These are phyloP conservation scores for Carassius carassius DNA, from an alignment of 2,113 vertebrate genomes.

Conservation along the genomic window DNA sequence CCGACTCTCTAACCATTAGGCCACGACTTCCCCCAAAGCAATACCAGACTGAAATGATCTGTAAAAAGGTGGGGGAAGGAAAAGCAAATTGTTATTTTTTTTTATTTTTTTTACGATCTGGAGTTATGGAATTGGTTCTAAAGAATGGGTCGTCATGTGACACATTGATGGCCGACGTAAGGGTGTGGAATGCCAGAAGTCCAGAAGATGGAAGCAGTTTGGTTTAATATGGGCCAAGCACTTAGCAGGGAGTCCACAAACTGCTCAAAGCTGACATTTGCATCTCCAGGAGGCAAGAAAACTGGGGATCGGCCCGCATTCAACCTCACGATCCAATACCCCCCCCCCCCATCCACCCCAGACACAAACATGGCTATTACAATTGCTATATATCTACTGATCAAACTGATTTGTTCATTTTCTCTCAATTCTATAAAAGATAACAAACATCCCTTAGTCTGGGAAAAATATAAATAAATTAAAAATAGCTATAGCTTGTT, in stretches of 20 bases:
- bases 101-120: neutral
- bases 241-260: slow-evolving; percentile 82
- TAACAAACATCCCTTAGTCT: slow-evolving; percentile 59
- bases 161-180: slow-evolving; percentile 74
- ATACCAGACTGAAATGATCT: neutral
- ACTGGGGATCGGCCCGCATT: slow-evolving; percentile 72
- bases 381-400: slow-evolving; percentile 62
- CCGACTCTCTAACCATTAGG: no score
- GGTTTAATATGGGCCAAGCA: slow-evolving; percentile 76
- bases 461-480: neutral
- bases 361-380: neutral
- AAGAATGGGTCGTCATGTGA: slow-evolving; percentile 74
- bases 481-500: slow-evolving; percentile 24
- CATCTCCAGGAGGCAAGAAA: slow-evolving; percentile 78
- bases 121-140: slow-evolving; percentile 51
- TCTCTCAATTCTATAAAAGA: slow-evolving; percentile 64
- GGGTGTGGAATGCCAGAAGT: slow-evolving; percentile 73
- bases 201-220: slow-evolving; percentile 81
- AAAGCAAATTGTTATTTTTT: neutral
- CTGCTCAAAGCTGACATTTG: slow-evolving; percentile 84
- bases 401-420: slow-evolving; percentile 70
- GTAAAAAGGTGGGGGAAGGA: neutral
- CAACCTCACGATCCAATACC: slow-evolving; percentile 53
- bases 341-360: slow-evolving; percentile 41
- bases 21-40: no score